Percentiles rank a stretch among this genome's conserved stretches.
Evolutionary conservation across 2,797 vertebrate species (phyloP).

Genomic region (Carapus acus): DNA sequence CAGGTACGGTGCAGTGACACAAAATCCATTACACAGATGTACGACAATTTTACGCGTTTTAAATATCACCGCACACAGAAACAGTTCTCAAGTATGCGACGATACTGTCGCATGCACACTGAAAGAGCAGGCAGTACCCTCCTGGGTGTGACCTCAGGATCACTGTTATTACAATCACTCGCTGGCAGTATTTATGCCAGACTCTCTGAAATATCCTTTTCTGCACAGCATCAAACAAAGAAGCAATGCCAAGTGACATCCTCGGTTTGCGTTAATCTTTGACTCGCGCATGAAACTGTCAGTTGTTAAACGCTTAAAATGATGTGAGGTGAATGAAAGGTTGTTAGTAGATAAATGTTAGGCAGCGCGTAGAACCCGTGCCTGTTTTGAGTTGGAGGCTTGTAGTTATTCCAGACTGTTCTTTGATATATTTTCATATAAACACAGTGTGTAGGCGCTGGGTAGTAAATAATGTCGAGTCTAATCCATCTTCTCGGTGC

Average conservation of each 20-base stretch:
- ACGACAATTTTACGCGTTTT: too few species aligned
- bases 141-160: slow-evolving; percentile 34
- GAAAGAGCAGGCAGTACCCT: not conserved
- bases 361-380: not conserved
- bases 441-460: slow-evolving; percentile 18
- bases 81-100: not conserved
- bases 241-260: slow-evolving; percentile 18
- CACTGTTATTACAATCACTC: slow-evolving; percentile 14
- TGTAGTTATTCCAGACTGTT: slow-evolving; percentile 20
- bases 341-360: too few species aligned
- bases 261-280: slow-evolving; percentile 27
- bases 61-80: slow-evolving; percentile 2
- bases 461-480: slow-evolving; percentile 4
- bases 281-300: slow-evolving; percentile 13
- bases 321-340: not conserved
- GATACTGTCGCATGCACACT: not conserved
- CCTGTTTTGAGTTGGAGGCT: slow-evolving; percentile 12
- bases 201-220: slow-evolving; percentile 19
- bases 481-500: slow-evolving; percentile 12
- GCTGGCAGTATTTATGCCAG: slow-evolving; percentile 9
- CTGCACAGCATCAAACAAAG: slow-evolving; percentile 1
- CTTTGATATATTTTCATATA: slow-evolving; percentile 22
- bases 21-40: too few species aligned
- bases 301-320: slow-evolving; percentile 2
- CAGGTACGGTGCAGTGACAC: slow-evolving; percentile 89